phyloP scores from a whole-genome alignment of 2,888 invertebrate species.

The Sceliomorpha sp. region DNA sequence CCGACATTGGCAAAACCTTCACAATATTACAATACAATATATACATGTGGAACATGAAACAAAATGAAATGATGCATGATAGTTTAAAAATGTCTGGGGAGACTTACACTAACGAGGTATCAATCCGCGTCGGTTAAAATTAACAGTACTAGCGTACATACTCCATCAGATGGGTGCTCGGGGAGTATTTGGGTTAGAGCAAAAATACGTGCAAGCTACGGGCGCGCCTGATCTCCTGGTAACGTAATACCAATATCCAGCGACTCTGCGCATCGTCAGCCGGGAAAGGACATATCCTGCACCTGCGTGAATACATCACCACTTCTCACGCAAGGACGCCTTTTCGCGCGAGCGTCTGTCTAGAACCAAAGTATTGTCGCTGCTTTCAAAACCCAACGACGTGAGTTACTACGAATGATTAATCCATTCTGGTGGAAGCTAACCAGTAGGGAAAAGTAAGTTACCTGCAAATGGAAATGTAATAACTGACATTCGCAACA shows the following conservation, averaged over 20 bases:
- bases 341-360: conserved; percentile 55
- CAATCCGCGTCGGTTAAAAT: too few relatives aligned
- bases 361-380: neutral
- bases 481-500: neutral
- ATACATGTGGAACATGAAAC: too few relatives aligned
- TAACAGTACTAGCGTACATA: too few relatives aligned
- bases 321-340: conserved; percentile 17
- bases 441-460: neutral
- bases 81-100: too few relatives aligned
- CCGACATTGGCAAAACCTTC: too few relatives aligned
- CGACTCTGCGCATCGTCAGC: conserved; percentile 71
- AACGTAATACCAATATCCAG: conserved; percentile 71
- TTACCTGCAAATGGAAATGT: neutral
- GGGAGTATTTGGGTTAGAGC: conserved; percentile 8
- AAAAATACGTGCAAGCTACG: conserved; percentile 11
- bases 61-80: too few relatives aligned
- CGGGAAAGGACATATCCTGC: conserved; percentile 32
- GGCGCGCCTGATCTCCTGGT: conserved; percentile 59
- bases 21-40: too few relatives aligned
- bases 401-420: neutral
- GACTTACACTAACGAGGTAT: too few relatives aligned
- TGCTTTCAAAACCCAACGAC: neutral
- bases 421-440: neutral
- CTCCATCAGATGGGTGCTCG: neutral
- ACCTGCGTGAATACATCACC: conserved; percentile 58